A percentile compares a stretch with the other conserved stretches of the same genome.
These are phyloP conservation scores for Drosophila mercatorum DNA, from an alignment of 2,888 invertebrate species.

Conservation along the genomic window DNA sequence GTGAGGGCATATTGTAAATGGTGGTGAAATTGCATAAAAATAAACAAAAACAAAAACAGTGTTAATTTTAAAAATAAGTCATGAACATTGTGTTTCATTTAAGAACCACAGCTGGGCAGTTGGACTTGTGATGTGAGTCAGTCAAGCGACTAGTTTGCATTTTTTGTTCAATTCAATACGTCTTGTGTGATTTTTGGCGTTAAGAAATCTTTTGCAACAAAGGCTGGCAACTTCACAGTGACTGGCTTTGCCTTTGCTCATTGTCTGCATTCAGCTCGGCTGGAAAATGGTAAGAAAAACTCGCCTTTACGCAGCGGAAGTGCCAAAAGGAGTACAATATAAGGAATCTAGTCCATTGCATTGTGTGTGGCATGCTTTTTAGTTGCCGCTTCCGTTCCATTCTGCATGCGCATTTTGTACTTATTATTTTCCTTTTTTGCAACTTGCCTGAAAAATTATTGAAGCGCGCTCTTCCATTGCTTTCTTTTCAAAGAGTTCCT, in stretches of 20 bases:
- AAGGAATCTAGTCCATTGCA: slow-evolving; percentile 59
- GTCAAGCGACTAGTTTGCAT: slow-evolving; percentile 18
- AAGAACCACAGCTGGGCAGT: not conserved
- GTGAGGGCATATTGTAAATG: slow-evolving; percentile 72
- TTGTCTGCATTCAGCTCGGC: slow-evolving; percentile 59
- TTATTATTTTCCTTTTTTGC: slow-evolving; percentile 31
- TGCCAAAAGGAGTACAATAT: slow-evolving; percentile 39
- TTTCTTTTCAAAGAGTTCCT: slow-evolving; percentile 53
- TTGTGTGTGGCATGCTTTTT: slow-evolving; percentile 51
- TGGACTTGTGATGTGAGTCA: slow-evolving; percentile 2
- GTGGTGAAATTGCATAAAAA: slow-evolving; percentile 63
- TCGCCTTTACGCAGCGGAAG: slow-evolving; percentile 63
- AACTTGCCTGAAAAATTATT: slow-evolving; percentile 53
- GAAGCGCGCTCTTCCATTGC: slow-evolving; percentile 65
- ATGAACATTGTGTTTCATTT: not conserved
- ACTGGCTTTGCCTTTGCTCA: slow-evolving; percentile 32
- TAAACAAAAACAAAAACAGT: slow-evolving; percentile 42
- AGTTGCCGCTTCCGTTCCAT: slow-evolving; percentile 54
- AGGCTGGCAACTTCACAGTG: slow-evolving; percentile 28
- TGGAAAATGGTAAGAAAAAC: slow-evolving; percentile 59
- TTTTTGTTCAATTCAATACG: slow-evolving; percentile 48
- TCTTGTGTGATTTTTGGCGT: slow-evolving; percentile 57
- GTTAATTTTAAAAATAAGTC: slow-evolving; percentile 62
- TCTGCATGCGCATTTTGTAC: slow-evolving; percentile 63
- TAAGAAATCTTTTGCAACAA: slow-evolving; percentile 55